Percentiles rank a stretch among this genome's conserved stretches.
Conservation (phyloP, 2,888 invertebrate species). For the Periphyllus acericola region DNA sequence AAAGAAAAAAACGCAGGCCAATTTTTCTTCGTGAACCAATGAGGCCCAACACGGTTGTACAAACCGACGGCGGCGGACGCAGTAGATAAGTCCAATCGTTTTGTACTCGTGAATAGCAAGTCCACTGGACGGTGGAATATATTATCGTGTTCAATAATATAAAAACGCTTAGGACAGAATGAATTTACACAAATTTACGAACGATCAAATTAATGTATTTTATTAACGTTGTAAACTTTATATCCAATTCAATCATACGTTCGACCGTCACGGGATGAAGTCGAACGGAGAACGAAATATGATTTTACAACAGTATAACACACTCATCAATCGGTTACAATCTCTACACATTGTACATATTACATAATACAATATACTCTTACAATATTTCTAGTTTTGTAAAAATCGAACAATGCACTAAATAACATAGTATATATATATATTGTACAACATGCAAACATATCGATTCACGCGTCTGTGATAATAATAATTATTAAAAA, state of each 20-base stretch:
- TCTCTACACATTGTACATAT: too few species aligned
- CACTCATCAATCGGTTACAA: slow-evolving; percentile 3
- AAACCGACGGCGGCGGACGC: too few species aligned
- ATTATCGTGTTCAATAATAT: background rate
- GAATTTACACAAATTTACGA: background rate
- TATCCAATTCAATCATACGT: background rate
- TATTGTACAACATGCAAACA: background rate
- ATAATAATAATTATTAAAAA: background rate
- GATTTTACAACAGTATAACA: background rate
- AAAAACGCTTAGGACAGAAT: background rate
- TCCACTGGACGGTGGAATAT: too few species aligned
- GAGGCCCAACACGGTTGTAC: too few species aligned
- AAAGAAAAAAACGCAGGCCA: too few species aligned
- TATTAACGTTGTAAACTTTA: too few species aligned
- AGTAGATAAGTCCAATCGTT: too few species aligned
- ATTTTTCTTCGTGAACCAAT: too few species aligned
- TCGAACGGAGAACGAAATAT: background rate
- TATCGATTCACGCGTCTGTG: background rate
- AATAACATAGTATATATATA: background rate
- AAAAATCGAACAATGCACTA: background rate
- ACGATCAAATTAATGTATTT: too few species aligned
- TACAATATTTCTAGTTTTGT: slow-evolving; percentile 9
- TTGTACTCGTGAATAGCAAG: too few species aligned
- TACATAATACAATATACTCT: background rate
- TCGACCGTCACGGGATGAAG: background rate